These are phyloP conservation scores for Notamacropus eugenii DNA, from an alignment of 2,797 vertebrate species.

Conservation along the genomic window DNA sequence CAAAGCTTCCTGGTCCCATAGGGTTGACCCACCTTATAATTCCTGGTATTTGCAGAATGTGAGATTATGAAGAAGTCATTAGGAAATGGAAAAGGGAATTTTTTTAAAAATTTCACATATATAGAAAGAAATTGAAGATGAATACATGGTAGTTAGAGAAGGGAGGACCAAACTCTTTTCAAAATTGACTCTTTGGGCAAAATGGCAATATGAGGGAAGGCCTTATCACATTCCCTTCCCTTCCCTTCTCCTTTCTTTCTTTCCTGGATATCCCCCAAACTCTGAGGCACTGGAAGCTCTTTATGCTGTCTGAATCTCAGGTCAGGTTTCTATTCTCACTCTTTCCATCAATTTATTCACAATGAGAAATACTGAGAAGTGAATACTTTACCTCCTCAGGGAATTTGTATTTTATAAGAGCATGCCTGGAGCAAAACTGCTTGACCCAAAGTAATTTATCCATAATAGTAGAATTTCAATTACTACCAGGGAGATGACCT, in stretches of 20 bases:
- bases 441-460: neutral
- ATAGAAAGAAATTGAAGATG: conserved; percentile 1
- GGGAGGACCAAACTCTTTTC: neutral
- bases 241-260: neutral
- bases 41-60: conserved; percentile 31
- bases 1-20: neutral
- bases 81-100: conserved; percentile 26
- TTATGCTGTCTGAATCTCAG: neutral
- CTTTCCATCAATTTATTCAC: neutral
- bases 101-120: neutral
- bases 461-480: neutral
- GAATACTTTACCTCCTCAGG: neutral
- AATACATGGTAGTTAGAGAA: conserved; percentile 28
- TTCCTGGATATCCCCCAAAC: neutral
- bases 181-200: neutral
- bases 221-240: neutral
- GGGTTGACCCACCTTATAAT: neutral
- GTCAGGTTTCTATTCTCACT: neutral
- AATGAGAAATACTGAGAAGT: neutral
- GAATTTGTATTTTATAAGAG: neutral
- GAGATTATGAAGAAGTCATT: neutral
- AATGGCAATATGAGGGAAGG: neutral
- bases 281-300: neutral
- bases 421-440: neutral
- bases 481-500: neutral